Percentiles rank a stretch among this genome's conserved stretches.
Conservation (phyloP, 2,888 invertebrate genomes). For the Andrena chrysosceles region DNA sequence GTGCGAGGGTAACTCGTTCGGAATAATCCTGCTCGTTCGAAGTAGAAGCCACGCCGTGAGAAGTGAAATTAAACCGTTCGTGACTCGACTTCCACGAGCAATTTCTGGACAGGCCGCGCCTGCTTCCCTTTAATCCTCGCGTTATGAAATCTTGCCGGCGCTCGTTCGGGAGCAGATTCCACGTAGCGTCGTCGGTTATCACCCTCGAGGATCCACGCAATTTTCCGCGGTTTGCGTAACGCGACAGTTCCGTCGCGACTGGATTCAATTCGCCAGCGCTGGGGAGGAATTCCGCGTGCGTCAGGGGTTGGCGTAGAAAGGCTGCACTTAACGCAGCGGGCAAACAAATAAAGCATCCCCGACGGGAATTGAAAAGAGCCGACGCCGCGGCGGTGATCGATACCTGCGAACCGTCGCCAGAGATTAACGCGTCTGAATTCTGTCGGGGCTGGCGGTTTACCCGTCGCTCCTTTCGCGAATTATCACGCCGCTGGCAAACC, state of each 20-base stretch:
- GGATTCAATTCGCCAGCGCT: conserved; percentile 60
- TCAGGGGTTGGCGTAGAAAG: conserved; percentile 17
- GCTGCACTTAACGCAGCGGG: conserved; percentile 35
- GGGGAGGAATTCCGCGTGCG: conserved; percentile 23
- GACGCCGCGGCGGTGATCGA: conserved; percentile 20
- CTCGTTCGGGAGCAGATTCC: background rate
- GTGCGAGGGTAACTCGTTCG: no score
- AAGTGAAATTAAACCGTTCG: conserved; percentile 4
- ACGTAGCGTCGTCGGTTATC: background rate
- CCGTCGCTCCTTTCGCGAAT: conserved; percentile 7
- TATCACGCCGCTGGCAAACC: background rate
- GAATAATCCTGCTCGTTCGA: background rate
- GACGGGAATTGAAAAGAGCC: conserved; percentile 41
- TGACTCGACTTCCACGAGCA: background rate
- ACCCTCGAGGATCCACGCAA: conserved; percentile 44
- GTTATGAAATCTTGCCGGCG: background rate
- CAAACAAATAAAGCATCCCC: conserved; percentile 54
- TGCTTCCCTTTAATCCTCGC: conserved; percentile 9
- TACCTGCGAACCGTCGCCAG: conserved; percentile 34
- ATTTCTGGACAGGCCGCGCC: background rate
- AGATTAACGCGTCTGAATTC: conserved; percentile 44
- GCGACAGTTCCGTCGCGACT: conserved; percentile 59
- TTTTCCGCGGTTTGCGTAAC: conserved; percentile 68
- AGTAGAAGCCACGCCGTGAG: background rate
- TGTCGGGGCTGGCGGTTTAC: background rate